These are phyloP conservation scores for Rhadinocentrus ornatus DNA, from an alignment of 2,797 vertebrate genomes.

Conservation along the genomic window DNA sequence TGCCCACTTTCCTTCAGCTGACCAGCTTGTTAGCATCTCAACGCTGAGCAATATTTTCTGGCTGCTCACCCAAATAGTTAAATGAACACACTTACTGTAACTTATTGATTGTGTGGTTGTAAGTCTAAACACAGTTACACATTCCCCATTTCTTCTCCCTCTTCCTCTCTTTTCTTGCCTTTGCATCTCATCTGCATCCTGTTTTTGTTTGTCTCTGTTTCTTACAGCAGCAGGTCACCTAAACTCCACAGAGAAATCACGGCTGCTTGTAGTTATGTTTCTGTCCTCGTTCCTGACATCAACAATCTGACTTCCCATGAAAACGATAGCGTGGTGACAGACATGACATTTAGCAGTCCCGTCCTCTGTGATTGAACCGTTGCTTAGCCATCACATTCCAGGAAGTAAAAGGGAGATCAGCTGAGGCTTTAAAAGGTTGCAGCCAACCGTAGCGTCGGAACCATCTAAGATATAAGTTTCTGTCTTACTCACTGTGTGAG, in stretches of 20 bases:
- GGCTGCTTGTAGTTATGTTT: neutral
- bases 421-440: conserved; percentile 46
- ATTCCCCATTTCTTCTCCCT: conserved; percentile 34
- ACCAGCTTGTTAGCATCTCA: conserved; percentile 53
- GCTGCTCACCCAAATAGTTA: conserved; percentile 40
- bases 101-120: conserved; percentile 59
- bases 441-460: conserved; percentile 15
- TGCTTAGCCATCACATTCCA: conserved; percentile 43
- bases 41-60: conserved; percentile 48
- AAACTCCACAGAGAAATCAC: conserved; percentile 6
- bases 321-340: conserved; percentile 25
- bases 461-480: conserved; percentile 53
- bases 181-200: conserved; percentile 2
- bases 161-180: conserved; percentile 5
- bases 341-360: conserved; percentile 43
- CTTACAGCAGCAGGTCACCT: neutral
- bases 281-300: conserved; percentile 19
- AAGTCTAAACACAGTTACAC: conserved; percentile 33
- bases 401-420: conserved; percentile 33
- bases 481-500: conserved; percentile 44
- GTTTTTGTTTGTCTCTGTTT: neutral
- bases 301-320: conserved; percentile 26
- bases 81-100: conserved; percentile 53
- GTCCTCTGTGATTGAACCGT: conserved; percentile 31
- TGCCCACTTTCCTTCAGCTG: conserved; percentile 15